Evolutionary conservation across 2,113 vertebrate species (phyloP).

Genomic region (Vidua macroura): DNA sequence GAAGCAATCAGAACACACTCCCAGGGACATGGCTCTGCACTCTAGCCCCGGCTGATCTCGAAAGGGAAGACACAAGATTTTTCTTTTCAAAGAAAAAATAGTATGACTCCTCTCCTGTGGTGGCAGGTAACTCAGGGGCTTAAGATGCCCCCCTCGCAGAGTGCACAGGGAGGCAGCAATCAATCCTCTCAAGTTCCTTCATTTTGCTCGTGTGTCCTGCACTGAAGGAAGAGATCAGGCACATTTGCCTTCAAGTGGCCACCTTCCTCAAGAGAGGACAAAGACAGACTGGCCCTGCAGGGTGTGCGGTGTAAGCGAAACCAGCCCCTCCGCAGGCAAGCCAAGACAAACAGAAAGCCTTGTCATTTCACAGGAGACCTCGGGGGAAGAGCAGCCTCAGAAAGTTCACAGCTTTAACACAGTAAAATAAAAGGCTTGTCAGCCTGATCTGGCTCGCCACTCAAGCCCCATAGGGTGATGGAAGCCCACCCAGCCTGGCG

Average conservation of each 20-base stretch:
- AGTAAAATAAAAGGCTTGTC: not conserved
- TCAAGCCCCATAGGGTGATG: not conserved
- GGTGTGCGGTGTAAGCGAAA: not conserved
- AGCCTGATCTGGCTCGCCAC: not conserved
- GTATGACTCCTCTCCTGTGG: not conserved
- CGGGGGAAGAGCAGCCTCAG: not conserved
- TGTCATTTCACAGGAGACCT: not conserved
- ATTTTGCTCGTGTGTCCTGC: not conserved
- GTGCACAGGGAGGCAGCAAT: not conserved
- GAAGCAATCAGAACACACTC: slow-evolving; percentile 71
- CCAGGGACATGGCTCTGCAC: slow-evolving; percentile 32
- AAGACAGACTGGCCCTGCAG: not conserved
- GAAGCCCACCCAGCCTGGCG: accelerated
- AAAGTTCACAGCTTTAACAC: not conserved
- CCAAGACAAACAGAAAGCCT: not conserved
- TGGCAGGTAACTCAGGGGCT: not conserved
- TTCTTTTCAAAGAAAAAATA: not conserved
- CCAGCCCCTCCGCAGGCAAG: not conserved
- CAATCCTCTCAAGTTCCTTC: not conserved
- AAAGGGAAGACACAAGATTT: slow-evolving; percentile 40
- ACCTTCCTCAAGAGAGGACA: not conserved
- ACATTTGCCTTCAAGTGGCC: slow-evolving; percentile 12
- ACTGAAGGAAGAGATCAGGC: not conserved
- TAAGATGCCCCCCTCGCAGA: accelerated
- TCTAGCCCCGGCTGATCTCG: slow-evolving; percentile 28